Base-by-base conservation (phyloP, 2,888 invertebrate species). In the Caenorhabditis sp. region DNA sequence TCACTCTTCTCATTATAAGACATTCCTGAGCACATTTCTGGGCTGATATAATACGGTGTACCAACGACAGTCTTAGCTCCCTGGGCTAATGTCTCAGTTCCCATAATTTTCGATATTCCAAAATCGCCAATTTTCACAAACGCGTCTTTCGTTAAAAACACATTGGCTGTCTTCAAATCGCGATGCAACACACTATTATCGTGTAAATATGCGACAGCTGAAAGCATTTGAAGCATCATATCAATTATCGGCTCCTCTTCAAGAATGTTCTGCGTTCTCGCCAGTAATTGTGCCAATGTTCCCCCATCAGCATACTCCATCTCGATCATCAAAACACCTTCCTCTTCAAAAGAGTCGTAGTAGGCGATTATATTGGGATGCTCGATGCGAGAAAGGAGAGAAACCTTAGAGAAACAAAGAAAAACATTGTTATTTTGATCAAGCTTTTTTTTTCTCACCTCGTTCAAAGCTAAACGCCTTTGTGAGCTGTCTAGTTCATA, bases 281-380 rank as follows among this genome's bases (percentile, higher is more conserved):
- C 88, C 53, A 93, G 90, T 75, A 91, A 90, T 83, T 92, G 92
- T 0, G 92, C 91, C 71, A 93, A 87, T 2, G 92, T 93, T 12
- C 90, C 93, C 21, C 92, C 92, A 87, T 93, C 92, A 2, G 93
- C 93, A 87, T 92, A 93, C 86, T 93, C 93, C 92, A 93, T 93
- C 88, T 93, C 92, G 74, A 93, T 93, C 87, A 92, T 91, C 26
- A 93, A 88, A 2, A 91, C 90, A 12, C 92, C 92, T 80, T 92
- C 92, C 82, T 91, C 91, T 84, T 92, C 92, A 86, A 92, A 93
- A 84, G 92, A 93, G 77, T 93, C 92, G 83, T 91, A 90, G 86
- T 93, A 93, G 52, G 72, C 75, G 50, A 80, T 92, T 69, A 93
- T 93, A 87, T 93, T 92, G 1, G 92, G 92, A 88, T 93, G 93